Evolutionary conservation across 2,113 vertebrate species (phyloP).

Genomic region (Guaruba guarouba): DNA sequence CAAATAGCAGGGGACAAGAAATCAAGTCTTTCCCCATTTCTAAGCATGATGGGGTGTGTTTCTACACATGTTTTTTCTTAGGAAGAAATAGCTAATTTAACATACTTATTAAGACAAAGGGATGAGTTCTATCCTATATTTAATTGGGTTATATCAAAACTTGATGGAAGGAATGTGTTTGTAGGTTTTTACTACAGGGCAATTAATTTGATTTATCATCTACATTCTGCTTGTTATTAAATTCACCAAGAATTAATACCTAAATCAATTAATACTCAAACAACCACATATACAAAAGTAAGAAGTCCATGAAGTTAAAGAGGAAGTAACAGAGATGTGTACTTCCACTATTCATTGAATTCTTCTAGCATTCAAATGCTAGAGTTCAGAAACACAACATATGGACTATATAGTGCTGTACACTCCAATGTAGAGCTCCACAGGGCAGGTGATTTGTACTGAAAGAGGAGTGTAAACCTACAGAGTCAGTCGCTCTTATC

Average conservation of each 20-base stretch:
- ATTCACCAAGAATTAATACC: background rate
- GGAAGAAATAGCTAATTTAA: slow-evolving; percentile 11
- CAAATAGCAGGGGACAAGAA: slow-evolving; percentile 37
- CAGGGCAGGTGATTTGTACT: background rate
- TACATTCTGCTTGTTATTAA: background rate
- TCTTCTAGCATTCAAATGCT: background rate
- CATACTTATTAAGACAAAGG: slow-evolving; percentile 17
- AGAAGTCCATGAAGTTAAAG: background rate
- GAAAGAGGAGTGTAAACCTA: background rate
- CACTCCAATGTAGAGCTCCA: accelerated
- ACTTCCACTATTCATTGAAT: background rate
- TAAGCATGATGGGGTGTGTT: background rate
- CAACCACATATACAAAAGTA: accelerated
- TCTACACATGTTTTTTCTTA: background rate
- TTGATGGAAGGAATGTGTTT: background rate
- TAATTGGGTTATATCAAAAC: background rate
- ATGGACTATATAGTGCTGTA: accelerated
- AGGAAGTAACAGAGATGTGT: background rate
- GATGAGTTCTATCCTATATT: slow-evolving; percentile 10
- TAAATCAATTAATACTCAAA: background rate
- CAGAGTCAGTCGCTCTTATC: background rate
- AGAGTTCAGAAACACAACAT: background rate
- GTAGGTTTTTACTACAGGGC: background rate
- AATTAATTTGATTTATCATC: background rate
- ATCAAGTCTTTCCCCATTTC: background rate